Evolutionary conservation across 2,888 invertebrate genomes (phyloP).

Genomic region (Drosophila nigritarsus): DNA sequence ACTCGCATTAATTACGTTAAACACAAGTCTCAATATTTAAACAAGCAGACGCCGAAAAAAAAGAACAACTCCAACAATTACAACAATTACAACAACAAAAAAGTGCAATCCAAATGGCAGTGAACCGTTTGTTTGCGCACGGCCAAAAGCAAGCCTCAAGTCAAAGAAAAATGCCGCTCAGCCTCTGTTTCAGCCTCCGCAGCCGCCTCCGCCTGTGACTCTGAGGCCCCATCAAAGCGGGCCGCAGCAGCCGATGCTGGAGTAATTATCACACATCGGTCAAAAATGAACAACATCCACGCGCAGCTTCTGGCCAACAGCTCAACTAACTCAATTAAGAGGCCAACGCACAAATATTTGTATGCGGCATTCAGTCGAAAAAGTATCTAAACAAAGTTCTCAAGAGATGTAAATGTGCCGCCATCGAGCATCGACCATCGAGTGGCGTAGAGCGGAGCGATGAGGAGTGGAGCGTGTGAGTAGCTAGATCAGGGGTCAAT

Average conservation of each 20-base stretch:
- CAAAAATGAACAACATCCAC: conserved; percentile 78
- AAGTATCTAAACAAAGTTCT: conserved; percentile 80
- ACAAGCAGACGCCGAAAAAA: conserved; percentile 58
- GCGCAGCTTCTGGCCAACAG: conserved; percentile 66
- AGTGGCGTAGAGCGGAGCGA: conserved; percentile 10
- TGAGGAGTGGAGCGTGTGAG: conserved; percentile 49
- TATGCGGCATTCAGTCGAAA: conserved; percentile 82
- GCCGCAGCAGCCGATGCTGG: conserved; percentile 59
- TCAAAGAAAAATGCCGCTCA: conserved; percentile 54
- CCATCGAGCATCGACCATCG: neutral
- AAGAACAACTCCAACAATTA: conserved; percentile 5
- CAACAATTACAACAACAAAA: conserved; percentile 10
- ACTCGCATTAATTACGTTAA: conserved; percentile 78
- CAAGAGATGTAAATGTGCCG: conserved; percentile 41
- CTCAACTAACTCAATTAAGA: conserved; percentile 78
- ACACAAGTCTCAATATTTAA: conserved; percentile 77
- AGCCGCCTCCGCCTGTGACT: neutral
- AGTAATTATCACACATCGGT: conserved; percentile 79
- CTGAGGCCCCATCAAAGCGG: conserved; percentile 54
- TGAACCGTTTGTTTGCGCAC: conserved; percentile 77
- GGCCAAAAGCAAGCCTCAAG: conserved; percentile 55
- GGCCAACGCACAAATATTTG: conserved; percentile 76
- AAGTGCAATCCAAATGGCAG: conserved; percentile 66
- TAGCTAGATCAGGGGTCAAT: conserved; percentile 55
- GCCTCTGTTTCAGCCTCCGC: neutral